phyloP scores from a whole-genome alignment of 2,797 vertebrate species.

The Pantherophis alleghaniensis region DNA sequence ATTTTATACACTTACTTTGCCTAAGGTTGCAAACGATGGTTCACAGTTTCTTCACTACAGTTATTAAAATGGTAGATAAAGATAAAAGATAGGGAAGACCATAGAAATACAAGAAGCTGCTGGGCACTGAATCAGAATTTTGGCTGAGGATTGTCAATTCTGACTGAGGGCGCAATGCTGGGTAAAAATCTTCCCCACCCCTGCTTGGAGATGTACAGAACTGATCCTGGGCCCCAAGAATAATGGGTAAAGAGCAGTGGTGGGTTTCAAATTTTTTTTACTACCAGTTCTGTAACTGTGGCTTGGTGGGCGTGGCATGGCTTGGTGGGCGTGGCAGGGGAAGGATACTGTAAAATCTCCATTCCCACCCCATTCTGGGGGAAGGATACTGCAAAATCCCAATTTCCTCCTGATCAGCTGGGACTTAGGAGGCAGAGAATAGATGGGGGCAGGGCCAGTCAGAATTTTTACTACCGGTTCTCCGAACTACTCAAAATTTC shows the following conservation, averaged over 20 bases:
- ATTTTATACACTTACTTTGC: background rate
- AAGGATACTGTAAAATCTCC: too few relatives aligned
- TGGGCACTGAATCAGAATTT: background rate
- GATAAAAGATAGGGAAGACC: background rate
- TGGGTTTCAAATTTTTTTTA: too few relatives aligned
- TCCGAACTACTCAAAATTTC: too few relatives aligned
- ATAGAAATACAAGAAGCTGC: background rate
- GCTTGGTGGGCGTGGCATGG: too few relatives aligned
- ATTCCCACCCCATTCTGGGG: too few relatives aligned
- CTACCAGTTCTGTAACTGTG: too few relatives aligned
- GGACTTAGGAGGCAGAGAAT: too few relatives aligned
- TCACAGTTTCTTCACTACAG: background rate
- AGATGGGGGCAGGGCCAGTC: too few relatives aligned
- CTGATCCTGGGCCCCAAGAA: background rate
- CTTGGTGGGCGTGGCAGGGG: too few relatives aligned
- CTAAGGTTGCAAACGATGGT: background rate
- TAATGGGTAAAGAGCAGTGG: background rate
- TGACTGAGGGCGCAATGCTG: background rate
- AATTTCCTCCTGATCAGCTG: too few relatives aligned
- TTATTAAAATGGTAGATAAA: background rate
- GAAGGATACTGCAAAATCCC: too few relatives aligned
- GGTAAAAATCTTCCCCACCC: background rate
- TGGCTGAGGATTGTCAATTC: background rate
- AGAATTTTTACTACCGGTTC: too few relatives aligned
- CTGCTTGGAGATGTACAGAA: background rate